phyloP scores from a whole-genome alignment of 2,888 invertebrate species.

The Coleophora flavipennella region DNA sequence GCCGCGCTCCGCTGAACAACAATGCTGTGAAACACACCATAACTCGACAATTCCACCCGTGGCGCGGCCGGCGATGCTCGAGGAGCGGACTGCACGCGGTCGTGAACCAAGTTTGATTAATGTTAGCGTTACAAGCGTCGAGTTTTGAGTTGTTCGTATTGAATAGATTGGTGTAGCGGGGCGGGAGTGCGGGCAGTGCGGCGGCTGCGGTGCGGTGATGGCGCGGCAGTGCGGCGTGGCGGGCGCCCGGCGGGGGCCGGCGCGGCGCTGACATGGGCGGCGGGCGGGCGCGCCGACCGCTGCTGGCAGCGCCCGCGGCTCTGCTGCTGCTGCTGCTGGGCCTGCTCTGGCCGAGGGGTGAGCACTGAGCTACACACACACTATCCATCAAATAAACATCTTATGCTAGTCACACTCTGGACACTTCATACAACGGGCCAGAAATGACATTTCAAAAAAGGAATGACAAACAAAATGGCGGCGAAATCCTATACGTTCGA shows the following conservation, averaged over 20 bases:
- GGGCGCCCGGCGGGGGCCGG: conserved; percentile 56
- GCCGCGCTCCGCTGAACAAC: conserved; percentile 70
- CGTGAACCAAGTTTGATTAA: conserved; percentile 55
- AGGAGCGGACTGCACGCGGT: conserved; percentile 59
- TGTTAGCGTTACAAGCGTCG: conserved; percentile 58
- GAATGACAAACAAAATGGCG: no score
- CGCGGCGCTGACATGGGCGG: conserved; percentile 69
- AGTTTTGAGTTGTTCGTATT: conserved; percentile 54
- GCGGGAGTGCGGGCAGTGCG: conserved; percentile 51
- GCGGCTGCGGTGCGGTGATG: conserved; percentile 14
- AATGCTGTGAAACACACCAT: conserved; percentile 67
- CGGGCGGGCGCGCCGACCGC: conserved; percentile 66
- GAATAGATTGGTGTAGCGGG: conserved; percentile 52
- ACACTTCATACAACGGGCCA: no score
- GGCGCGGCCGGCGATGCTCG: conserved; percentile 57
- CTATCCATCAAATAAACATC: not conserved
- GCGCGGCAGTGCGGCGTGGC: conserved; percentile 53
- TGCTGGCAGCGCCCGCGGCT: conserved; percentile 69
- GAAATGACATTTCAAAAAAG: no score
- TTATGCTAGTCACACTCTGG: not conserved
- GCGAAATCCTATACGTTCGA: no score
- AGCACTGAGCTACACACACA: conserved; percentile 17
- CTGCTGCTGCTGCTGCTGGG: conserved; percentile 69
- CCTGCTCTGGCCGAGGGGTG: conserved; percentile 67
- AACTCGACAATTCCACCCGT: conserved; percentile 51